Percentiles rank a stretch among this genome's conserved stretches.
Evolutionary conservation across 2,113 vertebrate species (phyloP).

Genomic region (Hydropotes inermis): DNA sequence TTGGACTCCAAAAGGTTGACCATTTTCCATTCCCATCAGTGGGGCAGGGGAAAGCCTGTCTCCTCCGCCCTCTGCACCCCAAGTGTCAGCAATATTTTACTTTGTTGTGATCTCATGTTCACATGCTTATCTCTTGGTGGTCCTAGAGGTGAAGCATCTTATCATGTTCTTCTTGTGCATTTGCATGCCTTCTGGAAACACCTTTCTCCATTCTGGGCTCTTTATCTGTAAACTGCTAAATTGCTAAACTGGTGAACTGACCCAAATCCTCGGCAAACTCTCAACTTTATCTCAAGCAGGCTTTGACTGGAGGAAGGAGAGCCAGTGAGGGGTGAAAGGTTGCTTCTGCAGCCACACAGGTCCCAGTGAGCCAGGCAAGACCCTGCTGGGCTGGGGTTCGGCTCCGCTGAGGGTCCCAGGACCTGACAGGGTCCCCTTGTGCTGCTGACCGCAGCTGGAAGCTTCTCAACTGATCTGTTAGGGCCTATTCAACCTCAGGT

Average conservation of each 20-base stretch:
- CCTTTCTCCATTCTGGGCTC: neutral
- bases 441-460: neutral
- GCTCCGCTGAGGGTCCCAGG: neutral
- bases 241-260: neutral
- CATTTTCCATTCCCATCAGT: fast-evolving
- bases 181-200: neutral
- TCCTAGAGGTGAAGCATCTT: neutral
- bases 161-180: neutral
- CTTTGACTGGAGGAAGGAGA: neutral
- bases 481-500: neutral
- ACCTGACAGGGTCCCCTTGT: neutral
- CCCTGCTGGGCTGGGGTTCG: fast-evolving
- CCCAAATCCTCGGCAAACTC: neutral
- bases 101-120: fast-evolving
- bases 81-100: fast-evolving
- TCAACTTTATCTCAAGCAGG: no score
- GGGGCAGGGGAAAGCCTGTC: fast-evolving
- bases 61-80: fast-evolving
- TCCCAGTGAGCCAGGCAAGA: fast-evolving
- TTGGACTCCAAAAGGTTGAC: neutral
- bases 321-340: fast-evolving
- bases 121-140: neutral
- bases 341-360: neutral
- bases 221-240: neutral
- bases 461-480: neutral